Evolutionary conservation across 2,113 vertebrate species (phyloP), one percentile per base, ranked within the genome.

Genomic region (Myrmecophaga tridactyla): DNA sequence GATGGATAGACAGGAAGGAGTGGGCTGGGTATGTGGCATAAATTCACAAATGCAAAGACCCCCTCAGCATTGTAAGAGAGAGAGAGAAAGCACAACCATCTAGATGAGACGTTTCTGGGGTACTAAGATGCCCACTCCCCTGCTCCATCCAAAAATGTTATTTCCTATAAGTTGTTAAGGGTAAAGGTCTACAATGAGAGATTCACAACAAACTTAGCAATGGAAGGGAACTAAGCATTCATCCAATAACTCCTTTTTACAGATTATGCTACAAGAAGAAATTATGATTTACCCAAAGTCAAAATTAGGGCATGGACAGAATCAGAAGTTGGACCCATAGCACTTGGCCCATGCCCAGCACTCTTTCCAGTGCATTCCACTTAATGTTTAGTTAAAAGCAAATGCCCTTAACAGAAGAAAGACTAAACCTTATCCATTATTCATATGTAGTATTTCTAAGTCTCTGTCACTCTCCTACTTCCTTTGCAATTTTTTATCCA

Each of bases 21-120:
- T 27, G 15, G 65, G 17, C 7, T 56, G 34, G 9, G 7, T 31
- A 13, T n/a, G 65, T 53, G 8, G n/a, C 10, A 73, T 48, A 77
- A 73, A 46, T 90, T 84, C 70, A 36, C 69, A 82, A 63, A 88
- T 43, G 31, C 62, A 94, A 82, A 60, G 12, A 3, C 31, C 21
- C 51, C 46, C 63, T 93, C 62, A 15, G 4, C 4, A 25, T 0
- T 39, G 21, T 46, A 29, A 92, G 14, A 72, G 21, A 39, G 15
- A 2, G 0, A 25, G 0, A 25, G 3, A 1, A 63, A 20, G 58
- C 7, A 62, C 14, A 63, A 69, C 2, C 31, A 75, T 13, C 34
- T 65, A 63, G 21, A 75, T 18, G 48, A 78, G 41, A 81, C 41
- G 31, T 34, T 65, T 34, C 7, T 36, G 12, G 21, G 72, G 5